phyloP scores from a whole-genome alignment of 64 coral and sea anemone species.

The Actinia equina region DNA sequence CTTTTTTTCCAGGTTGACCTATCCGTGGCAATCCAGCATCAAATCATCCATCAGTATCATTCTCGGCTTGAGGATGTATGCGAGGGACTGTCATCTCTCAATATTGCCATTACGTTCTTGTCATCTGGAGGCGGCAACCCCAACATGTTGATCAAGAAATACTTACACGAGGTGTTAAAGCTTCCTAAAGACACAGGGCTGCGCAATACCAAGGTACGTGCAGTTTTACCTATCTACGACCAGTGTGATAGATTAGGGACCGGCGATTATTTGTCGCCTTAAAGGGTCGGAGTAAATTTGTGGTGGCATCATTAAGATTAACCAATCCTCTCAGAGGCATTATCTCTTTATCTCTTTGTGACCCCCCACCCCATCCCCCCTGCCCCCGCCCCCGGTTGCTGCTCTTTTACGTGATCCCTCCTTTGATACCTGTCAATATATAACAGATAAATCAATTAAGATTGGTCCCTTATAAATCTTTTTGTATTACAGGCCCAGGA shows the following conservation, averaged over 20 bases:
- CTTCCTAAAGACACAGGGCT: constrained; percentile 1
- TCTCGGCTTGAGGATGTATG: constrained; percentile 26
- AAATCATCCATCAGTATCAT: constrained; percentile 9
- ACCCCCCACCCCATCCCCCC: too few species aligned
- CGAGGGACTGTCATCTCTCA: constrained; percentile 29
- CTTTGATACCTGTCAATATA: too few species aligned
- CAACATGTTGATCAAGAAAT: constrained; percentile 18
- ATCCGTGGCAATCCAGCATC: constrained; percentile 17
- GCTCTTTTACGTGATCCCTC: too few species aligned
- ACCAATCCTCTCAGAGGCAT: too few species aligned
- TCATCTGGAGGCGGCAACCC: constrained; percentile 13
- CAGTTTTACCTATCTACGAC: too few species aligned
- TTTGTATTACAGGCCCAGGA: constrained; percentile 28
- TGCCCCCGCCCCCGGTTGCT: too few species aligned
- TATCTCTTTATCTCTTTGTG: too few species aligned
- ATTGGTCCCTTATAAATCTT: background rate
- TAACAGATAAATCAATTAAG: too few species aligned
- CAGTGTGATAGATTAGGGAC: too few species aligned
- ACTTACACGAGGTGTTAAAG: constrained; percentile 16
- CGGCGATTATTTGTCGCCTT: too few species aligned
- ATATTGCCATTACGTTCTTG: constrained; percentile 29
- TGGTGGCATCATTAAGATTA: too few species aligned
- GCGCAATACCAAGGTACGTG: constrained; percentile 19
- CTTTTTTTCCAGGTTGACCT: constrained; percentile 2
- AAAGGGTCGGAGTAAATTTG: too few species aligned